Conservation (phyloP, 2,113 vertebrate species). For the Hepsetus odoe region DNA sequence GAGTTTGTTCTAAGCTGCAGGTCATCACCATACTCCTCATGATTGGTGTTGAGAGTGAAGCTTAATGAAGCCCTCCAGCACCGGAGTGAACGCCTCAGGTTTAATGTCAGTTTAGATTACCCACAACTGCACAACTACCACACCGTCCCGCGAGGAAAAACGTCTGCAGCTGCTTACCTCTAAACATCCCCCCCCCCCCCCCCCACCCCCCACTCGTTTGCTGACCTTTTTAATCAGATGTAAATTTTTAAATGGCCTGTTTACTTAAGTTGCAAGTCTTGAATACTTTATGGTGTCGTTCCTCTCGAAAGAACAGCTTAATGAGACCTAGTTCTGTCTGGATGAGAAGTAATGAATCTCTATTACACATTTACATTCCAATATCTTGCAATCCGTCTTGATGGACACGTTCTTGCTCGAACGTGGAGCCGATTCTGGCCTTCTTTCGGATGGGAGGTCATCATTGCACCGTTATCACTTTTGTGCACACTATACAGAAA, state of each 20-base stretch:
- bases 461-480: no score
- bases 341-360: neutral
- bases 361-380: neutral
- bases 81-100: neutral
- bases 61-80: slow-evolving; percentile 2
- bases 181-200: neutral
- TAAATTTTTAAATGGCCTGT: slow-evolving; percentile 5
- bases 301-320: neutral
- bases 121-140: neutral
- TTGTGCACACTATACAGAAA: no score
- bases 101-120: slow-evolving; percentile 1
- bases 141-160: neutral
- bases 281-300: neutral
- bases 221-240: slow-evolving; percentile 20
- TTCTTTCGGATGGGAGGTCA: no score
- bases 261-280: neutral
- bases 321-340: neutral
- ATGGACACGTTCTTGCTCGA: no score
- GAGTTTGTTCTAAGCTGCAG: slow-evolving; percentile 1
- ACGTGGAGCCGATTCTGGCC: no score
- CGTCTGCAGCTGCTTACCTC: slow-evolving; percentile 8
- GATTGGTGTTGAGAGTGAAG: neutral
- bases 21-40: neutral
- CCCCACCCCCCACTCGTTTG: no score
- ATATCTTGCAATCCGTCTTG: neutral